phyloP scores from a whole-genome alignment of 2,113 vertebrate species.

The Pygathrix nemaeus region DNA sequence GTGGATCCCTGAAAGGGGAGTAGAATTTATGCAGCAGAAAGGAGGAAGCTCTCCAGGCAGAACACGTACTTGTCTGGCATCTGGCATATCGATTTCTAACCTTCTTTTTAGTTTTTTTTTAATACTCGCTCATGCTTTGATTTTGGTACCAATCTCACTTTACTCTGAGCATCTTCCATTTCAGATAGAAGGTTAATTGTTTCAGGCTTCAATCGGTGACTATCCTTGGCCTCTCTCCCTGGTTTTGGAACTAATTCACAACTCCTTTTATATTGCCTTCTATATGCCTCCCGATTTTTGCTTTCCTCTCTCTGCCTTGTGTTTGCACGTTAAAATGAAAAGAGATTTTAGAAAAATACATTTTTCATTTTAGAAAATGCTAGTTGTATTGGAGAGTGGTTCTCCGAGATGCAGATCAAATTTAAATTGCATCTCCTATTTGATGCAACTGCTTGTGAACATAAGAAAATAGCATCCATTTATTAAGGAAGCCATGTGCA shows the following conservation, averaged over 20 bases:
- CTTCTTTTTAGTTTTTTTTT: background rate
- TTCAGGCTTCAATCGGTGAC: background rate
- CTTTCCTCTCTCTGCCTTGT: background rate
- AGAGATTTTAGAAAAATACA: slow-evolving; percentile 47
- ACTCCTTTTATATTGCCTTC: background rate
- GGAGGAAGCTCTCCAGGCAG: background rate
- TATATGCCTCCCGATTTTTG: slow-evolving; percentile 1
- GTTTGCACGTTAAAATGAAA: slow-evolving; percentile 34
- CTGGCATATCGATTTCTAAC: background rate
- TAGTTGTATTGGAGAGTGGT: slow-evolving; percentile 24
- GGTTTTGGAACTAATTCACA: background rate
- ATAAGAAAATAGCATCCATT: slow-evolving; percentile 72
- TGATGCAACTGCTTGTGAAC: slow-evolving; percentile 60
- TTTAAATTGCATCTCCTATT: slow-evolving; percentile 68
- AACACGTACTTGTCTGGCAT: background rate
- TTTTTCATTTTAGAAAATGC: slow-evolving; percentile 60
- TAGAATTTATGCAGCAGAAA: slow-evolving; percentile 20
- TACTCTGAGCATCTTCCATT: background rate
- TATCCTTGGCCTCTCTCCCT: background rate
- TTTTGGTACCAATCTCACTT: slow-evolving; percentile 32
- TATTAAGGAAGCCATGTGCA: slow-evolving; percentile 69
- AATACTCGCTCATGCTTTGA: slow-evolving; percentile 29
- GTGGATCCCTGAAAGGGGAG: background rate
- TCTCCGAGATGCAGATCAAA: slow-evolving; percentile 62
- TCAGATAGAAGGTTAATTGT: background rate